Conservation (phyloP, 2,797 vertebrate genomes). For the Manis pentadactyla region DNA sequence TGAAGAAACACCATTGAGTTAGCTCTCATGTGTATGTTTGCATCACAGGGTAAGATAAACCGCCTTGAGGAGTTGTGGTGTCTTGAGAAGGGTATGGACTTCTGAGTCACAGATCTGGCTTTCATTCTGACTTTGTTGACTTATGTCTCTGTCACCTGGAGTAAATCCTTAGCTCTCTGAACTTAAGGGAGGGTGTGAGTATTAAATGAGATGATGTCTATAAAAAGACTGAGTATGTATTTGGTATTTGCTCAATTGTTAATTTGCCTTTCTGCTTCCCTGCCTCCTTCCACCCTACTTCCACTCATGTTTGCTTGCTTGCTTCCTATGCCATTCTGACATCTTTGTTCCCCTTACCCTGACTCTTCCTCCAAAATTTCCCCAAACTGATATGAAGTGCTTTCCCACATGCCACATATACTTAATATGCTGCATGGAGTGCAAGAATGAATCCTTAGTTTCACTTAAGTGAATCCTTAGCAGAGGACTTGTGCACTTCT, state of each 20-base stretch:
- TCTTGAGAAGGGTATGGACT: neutral
- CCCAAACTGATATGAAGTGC: neutral
- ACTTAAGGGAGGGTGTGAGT: neutral
- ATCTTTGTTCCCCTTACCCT: neutral
- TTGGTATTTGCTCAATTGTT: neutral
- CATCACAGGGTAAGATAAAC: neutral
- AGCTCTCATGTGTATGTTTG: neutral
- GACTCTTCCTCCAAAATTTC: neutral
- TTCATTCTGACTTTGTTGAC: neutral
- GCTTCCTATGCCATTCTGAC: neutral
- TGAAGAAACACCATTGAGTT: neutral
- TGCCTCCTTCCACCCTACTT: neutral
- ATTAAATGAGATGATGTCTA: neutral
- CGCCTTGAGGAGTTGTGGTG: neutral
- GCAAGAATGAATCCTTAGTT: neutral
- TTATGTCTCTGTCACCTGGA: neutral
- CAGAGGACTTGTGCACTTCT: neutral
- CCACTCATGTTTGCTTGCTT: neutral
- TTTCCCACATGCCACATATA: slow-evolving; percentile 1
- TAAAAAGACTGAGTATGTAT: neutral
- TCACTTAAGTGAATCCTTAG: neutral
- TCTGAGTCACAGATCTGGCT: neutral
- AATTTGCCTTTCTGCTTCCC: neutral
- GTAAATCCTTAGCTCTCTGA: neutral
- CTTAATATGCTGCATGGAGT: neutral